Base-by-base conservation (phyloP, 2,113 vertebrate species). In the Callaeas wilsoni region DNA sequence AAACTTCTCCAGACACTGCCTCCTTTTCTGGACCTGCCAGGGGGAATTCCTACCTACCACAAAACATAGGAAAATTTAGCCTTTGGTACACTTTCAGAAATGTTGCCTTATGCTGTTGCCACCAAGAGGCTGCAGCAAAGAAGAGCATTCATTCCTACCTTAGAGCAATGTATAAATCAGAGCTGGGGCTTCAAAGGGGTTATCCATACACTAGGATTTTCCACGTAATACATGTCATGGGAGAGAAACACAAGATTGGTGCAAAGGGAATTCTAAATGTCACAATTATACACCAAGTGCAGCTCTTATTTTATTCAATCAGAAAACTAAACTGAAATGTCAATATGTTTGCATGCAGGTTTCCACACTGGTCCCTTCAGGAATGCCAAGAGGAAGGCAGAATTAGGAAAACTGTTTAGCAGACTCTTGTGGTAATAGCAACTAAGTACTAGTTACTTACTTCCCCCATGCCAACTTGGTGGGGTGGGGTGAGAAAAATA, bases 41-140 rank as follows among this genome's bases (percentile, higher is more conserved):
- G 4, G 16, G 12, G 10, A 25, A 35, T 26, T 64, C 17, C 39
- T 26, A 11, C 17, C 39, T 18, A 9, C 30, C 41, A 33, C 33
- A n/a, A 41, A 85, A 7, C 39, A 35, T 0, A 4, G 26, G 23
- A 25, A 77, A 62, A 6, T 6, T n/a, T 1, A 46, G 30, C 12
- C 53, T 65, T 47, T n/a, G 56, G 35, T 32, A 7, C 18, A 1
- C 53, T 46, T 53, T 37, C 37, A 65, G 46, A n/a, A 16, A 19
- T n/a, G 47, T 12, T 86, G n/a, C 71, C 80, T 83, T 56, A 23
- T 30, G 6, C 87, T 94, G 46, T 87, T 91, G 89, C 87, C 84
- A 80, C 87, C 93, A 87, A 69, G 84, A 84, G 80, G 80, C 63
- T 74, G 64, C 50, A 65, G 42, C 17, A 57, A 64, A 62, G 55